phyloP scores from a whole-genome alignment of 1,140 invertebrate species.

The Paramacrobiotus metropolitanus region DNA sequence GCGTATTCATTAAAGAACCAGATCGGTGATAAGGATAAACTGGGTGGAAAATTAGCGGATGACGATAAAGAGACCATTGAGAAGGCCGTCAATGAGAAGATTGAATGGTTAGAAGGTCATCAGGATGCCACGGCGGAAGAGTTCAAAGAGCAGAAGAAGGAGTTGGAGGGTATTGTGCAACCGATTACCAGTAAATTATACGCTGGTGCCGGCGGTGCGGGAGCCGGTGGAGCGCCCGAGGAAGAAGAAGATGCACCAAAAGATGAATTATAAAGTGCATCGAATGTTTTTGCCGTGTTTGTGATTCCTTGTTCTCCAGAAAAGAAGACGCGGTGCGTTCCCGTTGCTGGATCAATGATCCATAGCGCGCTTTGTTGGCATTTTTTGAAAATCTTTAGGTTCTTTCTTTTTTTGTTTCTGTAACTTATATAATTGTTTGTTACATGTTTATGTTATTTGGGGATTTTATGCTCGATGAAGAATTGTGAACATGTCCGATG shows the following conservation, averaged over 20 bases:
- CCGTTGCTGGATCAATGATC: too few species aligned
- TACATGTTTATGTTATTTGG: too few species aligned
- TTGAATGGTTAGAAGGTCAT: slow-evolving; percentile 94
- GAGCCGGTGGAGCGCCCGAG: slow-evolving; percentile 26
- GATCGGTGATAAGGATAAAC: slow-evolving; percentile 85
- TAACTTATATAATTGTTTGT: too few species aligned
- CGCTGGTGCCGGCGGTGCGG: slow-evolving; percentile 41
- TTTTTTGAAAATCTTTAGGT: too few species aligned
- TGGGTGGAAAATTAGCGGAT: slow-evolving; percentile 68
- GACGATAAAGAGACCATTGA: slow-evolving; percentile 90
- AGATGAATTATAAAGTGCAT: slow-evolving; percentile 59
- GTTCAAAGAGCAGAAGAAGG: slow-evolving; percentile 90
- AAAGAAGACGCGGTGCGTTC: too few species aligned
- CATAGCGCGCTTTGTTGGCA: too few species aligned
- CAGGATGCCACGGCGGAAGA: slow-evolving; percentile 77
- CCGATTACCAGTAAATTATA: slow-evolving; percentile 95
- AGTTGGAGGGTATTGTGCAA: slow-evolving; percentile 77
- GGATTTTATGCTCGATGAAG: too few species aligned
- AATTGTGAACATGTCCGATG: too few species aligned
- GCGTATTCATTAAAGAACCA: slow-evolving; percentile 96
- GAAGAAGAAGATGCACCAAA: slow-evolving; percentile 50
- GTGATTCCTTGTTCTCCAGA: too few species aligned
- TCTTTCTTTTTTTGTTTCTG: too few species aligned
- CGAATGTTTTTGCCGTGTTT: too few species aligned
- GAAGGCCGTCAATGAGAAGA: slow-evolving; percentile 73